Conservation (phyloP, 2,888 invertebrate species). For the Hyposoter dolosus region DNA sequence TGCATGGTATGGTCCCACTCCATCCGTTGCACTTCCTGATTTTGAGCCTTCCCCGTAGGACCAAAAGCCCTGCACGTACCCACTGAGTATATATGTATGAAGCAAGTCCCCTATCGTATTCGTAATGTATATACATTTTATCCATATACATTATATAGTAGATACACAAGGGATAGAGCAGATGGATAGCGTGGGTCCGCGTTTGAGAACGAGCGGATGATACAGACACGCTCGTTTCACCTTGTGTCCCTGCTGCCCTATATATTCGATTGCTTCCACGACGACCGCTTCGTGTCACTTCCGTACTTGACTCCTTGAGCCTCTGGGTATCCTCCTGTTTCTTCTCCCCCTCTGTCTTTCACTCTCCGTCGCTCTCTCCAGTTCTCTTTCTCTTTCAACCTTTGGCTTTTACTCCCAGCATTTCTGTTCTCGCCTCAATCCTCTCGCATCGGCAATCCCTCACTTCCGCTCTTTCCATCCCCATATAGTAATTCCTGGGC, state of each 20-base stretch:
- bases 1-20: slow-evolving; percentile 55
- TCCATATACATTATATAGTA: slow-evolving; percentile 25
- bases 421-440: slow-evolving; percentile 52
- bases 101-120: slow-evolving; percentile 38
- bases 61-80: slow-evolving; percentile 32
- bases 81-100: slow-evolving; percentile 31
- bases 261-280: slow-evolving; percentile 63
- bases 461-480: slow-evolving; percentile 61
- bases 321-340: slow-evolving; percentile 32
- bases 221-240: slow-evolving; percentile 50
- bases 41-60: slow-evolving; percentile 24
- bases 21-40: slow-evolving; percentile 57
- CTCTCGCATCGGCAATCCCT: slow-evolving; percentile 58
- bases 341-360: background rate
- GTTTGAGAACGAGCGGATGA: slow-evolving; percentile 51
- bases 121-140: slow-evolving; percentile 34
- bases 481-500: slow-evolving; percentile 29
- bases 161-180: slow-evolving; percentile 11
- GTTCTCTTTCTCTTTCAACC: slow-evolving; percentile 22
- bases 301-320: slow-evolving; percentile 58
- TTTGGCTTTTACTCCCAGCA: slow-evolving; percentile 39
- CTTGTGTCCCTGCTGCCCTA: slow-evolving; percentile 55
- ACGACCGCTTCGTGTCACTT: slow-evolving; percentile 64
- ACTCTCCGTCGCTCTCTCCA: slow-evolving; percentile 15
- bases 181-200: slow-evolving; percentile 42